Evolutionary conservation across 1,140 invertebrate species (phyloP), one percentile per base, ranked within the genome.

Genomic region (Bombus polaris): DNA sequence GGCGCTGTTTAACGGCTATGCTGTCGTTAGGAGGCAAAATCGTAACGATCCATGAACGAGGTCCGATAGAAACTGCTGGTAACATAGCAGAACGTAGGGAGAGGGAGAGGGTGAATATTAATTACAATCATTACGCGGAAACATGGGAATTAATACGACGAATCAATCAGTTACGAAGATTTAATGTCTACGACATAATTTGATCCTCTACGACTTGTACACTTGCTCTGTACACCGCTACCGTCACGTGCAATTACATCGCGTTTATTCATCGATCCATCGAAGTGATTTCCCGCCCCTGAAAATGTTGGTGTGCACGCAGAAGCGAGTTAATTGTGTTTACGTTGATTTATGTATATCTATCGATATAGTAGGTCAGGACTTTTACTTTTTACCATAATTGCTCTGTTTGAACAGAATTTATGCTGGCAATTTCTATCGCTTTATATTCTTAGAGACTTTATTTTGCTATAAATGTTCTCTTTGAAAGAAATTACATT

Each of bases 101-200:
- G 37, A 39, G 22, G 37, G 4, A 37, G 12, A n/a, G 25, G 47
- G 47, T 25, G 80, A 59, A 74, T 82, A 82, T 75, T 75, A 83
- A 83, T 83, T 44, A 37, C 3, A 22, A 35, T 37, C 44, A 10
- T 71, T 59, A 62, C 12, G 9, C n/a, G 53, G n/a, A n/a, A 35
- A 37, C 32, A 32, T 42, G 59, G 8, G 70, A 74, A 74, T 82
- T 74, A 82, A 76, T 75, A n/a, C 13, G 42, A 8, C 12, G 59
- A 25, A 83, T 76, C 72, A 39, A 83, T 83, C 72, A 66, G 47
- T 76, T 47, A 37, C 81, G 57, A 37, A 35, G 71, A 66, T 66
- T 37, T 76, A 66, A 76, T 28, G 57, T 47, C n/a, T 28, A 2
- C 71, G 25, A n/a, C 59, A 39, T 53, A 53, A 47, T 75, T 82